These are phyloP conservation scores for Cynodonichthys magdalenae DNA, from an alignment of 2,797 vertebrate genomes.

Conservation along the genomic window DNA sequence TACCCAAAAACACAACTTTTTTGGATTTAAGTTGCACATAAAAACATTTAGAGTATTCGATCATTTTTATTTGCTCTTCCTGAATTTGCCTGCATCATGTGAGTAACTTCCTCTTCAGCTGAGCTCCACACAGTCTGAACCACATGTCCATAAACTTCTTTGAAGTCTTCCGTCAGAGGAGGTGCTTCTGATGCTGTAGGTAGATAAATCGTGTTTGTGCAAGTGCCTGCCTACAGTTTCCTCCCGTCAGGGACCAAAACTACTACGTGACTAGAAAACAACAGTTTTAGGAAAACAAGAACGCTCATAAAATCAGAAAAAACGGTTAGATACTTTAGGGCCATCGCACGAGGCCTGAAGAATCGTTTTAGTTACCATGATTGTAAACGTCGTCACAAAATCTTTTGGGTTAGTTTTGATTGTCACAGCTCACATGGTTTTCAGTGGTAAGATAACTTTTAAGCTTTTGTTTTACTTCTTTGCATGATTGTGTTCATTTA, in stretches of 20 bases:
- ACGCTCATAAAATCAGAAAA: background rate
- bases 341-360: background rate
- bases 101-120: conserved; percentile 24
- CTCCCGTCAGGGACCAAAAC: conserved; percentile 29
- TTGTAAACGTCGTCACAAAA: conserved; percentile 24
- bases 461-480: background rate
- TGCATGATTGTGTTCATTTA: too few relatives aligned
- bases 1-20: background rate
- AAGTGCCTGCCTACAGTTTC: conserved; percentile 68
- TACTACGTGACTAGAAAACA: conserved; percentile 13
- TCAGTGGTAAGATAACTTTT: conserved; percentile 55
- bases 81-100: conserved; percentile 18
- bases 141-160: conserved; percentile 57
- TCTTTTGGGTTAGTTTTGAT: conserved; percentile 50
- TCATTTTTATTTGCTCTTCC: conserved; percentile 9
- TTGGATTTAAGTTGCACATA: too few relatives aligned
- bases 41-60: background rate
- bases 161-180: conserved; percentile 56
- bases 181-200: conserved; percentile 38
- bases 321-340: background rate
- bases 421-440: conserved; percentile 42
- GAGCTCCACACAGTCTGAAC: conserved; percentile 39
- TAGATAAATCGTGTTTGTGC: conserved; percentile 36
- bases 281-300: conserved; percentile 7
- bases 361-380: conserved; percentile 36